Evolutionary conservation across 2,797 vertebrate species (phyloP).

Genomic region (Gypaetus barbatus): DNA sequence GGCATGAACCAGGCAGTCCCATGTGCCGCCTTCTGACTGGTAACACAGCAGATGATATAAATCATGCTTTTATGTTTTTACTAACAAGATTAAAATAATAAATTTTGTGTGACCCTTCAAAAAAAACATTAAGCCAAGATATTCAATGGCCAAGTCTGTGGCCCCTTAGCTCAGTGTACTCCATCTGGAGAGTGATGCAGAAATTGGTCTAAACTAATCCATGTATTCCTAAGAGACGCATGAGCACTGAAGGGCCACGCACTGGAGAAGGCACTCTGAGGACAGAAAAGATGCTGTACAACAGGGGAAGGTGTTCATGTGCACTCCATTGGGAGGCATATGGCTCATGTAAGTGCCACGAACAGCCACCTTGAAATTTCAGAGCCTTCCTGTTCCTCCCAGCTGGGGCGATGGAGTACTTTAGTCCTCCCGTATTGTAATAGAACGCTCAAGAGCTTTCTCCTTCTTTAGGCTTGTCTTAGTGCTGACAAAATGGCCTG

Average conservation of each 20-base stretch:
- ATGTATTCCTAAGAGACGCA: background rate
- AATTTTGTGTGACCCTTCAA: background rate
- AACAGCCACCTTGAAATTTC: background rate
- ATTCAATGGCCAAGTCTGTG: background rate
- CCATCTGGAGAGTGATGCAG: background rate
- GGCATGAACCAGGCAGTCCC: background rate
- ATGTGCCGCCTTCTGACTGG: background rate
- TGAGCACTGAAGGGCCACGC: background rate
- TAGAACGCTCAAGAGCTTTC: background rate
- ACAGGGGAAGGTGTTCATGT: background rate
- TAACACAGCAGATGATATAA: background rate
- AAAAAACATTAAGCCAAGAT: background rate
- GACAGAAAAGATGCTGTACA: background rate
- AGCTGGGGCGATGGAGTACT: background rate
- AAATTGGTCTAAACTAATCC: background rate
- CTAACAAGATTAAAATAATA: background rate
- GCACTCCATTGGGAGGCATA: background rate
- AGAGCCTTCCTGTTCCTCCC: background rate
- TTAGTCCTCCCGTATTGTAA: background rate
- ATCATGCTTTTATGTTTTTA: background rate
- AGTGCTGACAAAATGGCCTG: background rate
- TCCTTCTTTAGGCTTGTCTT: background rate
- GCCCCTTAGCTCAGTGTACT: background rate
- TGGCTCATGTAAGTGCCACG: background rate
- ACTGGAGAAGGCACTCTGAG: background rate